Evolutionary conservation across 2,113 vertebrate genomes (phyloP), one percentile per base, ranked within the genome.

Genomic region (Chinchilla lanigera): DNA sequence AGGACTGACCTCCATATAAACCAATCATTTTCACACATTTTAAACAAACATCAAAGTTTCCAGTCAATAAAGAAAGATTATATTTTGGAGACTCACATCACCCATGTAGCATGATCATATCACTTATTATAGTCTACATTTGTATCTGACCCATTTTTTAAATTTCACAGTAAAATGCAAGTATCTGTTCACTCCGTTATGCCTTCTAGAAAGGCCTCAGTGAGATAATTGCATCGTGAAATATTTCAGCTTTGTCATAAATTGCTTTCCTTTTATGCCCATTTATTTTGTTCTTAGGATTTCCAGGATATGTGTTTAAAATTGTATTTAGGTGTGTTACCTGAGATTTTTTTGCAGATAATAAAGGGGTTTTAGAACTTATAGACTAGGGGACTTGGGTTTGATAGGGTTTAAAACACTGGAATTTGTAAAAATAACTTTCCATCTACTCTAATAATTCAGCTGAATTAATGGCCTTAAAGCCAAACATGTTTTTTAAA

Each of bases 181-280:
- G 50, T 8, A 38, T 69, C n/a, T 86, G 35, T 89, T 10, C 6
- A 52, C 24, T 41, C 30, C 52, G 47, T 80, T 82, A 26, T 44
- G 9, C 7, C 17, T 86, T 61, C 24, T 92, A 87, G 80, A 83
- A 50, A 69, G 8, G 16, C 30, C 60, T 86, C 67, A n/a, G 20
- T 65, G 38, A 94, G n/a, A 9, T 20, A 50, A 33, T 33, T 87
- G 47, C 35, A 35, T 73, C 56, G 60, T 56, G 38, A 94, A 92
- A 94, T 92, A 69, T 7, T 2, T 80, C 84, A 61, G 56, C 7
- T 93, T 90, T 90, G 35, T 94, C 69, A 52, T 78, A 92, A 73
- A 50, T 95, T 84, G 67, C 69, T 89, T 94, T 97, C 16, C 61
- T 85, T 93, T 90, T 84, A 67, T 35, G 56, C 16, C 88, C 56